A percentile compares a stretch with the other conserved stretches of the same genome.
Evolutionary conservation across 2,888 invertebrate genomes (phyloP).

Genomic region (Herminia tarsipennalis): DNA sequence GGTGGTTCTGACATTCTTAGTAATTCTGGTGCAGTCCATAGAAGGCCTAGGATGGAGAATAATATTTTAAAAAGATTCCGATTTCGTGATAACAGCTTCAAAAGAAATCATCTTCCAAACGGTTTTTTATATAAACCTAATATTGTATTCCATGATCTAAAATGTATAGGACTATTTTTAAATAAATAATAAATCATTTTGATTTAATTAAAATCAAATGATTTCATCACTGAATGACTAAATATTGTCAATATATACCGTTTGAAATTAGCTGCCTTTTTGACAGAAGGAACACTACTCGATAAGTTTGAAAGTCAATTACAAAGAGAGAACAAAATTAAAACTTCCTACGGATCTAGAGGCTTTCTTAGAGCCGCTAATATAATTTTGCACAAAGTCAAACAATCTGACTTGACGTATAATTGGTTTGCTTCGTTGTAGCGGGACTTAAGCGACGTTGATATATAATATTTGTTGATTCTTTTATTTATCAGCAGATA

Average conservation of each 20-base stretch:
- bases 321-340: constrained; percentile 34
- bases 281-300: constrained; percentile 10
- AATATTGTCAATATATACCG: background rate
- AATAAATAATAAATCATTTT: no score
- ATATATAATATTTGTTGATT: background rate
- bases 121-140: no score
- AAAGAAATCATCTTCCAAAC: background rate
- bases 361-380: constrained; percentile 14
- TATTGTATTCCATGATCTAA: no score
- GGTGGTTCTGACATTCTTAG: constrained; percentile 88
- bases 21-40: constrained; percentile 97
- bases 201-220: background rate
- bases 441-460: background rate
- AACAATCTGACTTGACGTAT: constrained; percentile 15
- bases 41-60: constrained; percentile 85
- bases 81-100: background rate
- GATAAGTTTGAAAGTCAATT: constrained; percentile 37
- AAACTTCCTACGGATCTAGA: constrained; percentile 21
- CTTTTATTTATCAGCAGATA: no score
- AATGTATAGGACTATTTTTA: no score
- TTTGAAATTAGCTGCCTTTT: background rate
- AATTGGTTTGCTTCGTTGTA: constrained; percentile 13
- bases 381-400: constrained; percentile 22
- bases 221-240: background rate
- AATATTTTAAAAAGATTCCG: background rate